Base-by-base conservation (phyloP, 2,797 vertebrate species). In the Tenualosa ilisha region DNA sequence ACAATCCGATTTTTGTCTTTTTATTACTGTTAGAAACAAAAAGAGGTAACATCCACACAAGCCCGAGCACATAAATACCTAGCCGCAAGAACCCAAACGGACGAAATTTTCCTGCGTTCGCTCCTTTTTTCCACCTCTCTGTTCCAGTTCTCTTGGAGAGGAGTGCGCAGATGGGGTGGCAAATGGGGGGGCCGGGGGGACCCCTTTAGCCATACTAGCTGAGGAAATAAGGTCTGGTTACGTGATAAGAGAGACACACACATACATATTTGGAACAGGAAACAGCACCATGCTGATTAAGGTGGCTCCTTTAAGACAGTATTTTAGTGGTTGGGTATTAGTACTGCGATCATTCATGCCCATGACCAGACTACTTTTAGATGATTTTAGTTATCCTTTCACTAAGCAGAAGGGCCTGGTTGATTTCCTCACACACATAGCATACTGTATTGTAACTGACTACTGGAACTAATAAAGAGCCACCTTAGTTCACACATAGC, bases 31-130 rank as follows among this genome's bases (percentile, higher is more conserved):
- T 84, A 91, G 89, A 79, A 79, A 79, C 37, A 79, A 94, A 95
- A 93, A 91, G 95, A 91, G 94, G 97, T 97, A 97, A 98, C 97
- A 99, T 97, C 98, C 97, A 98, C 98, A 99, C 97, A 98, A 97
- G 97, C 98, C 97, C 97, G 96, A 97, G 95, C 95, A 98, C 98
- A 98, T 99, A 99, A 99, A 99, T 99, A 99, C 98, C 98, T 99
- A 99, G 98, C 98, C 97, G 97, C 93, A 97, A 99, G 98, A 98
- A 98, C 97, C 97, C 97, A 98, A 98, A 98, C 95, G 97, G 97
- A 96, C 93, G 97, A 96, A 96, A 97, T 97, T 98, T 95, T 97
- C 97, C 97, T 97, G 95, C 96, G 96, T 97, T 98, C 97, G 97
- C 96, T 97, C 96, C 97, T 98, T 96, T 99, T 98, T 96, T 97